Evolutionary conservation across 2,113 vertebrate genomes (phyloP).

Genomic region (Anguilla japonica): DNA sequence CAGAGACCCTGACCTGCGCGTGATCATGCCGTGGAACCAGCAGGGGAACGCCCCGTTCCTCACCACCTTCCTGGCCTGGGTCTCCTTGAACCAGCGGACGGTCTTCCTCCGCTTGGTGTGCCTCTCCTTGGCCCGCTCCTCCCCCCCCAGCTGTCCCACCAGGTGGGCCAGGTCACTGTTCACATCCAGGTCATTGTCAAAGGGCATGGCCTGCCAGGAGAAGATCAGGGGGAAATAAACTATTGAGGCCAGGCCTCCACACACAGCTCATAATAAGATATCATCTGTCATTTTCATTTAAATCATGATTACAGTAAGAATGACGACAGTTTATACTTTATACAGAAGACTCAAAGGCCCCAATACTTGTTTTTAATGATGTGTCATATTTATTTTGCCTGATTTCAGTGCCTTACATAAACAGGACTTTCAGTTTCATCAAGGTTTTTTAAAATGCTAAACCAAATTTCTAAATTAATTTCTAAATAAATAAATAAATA

Average conservation of each 20-base stretch:
- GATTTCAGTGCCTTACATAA: too few species aligned
- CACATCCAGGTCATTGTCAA: constrained; percentile 67
- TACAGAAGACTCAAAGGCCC: too few species aligned
- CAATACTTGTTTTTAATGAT: too few species aligned
- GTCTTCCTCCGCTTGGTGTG: constrained; percentile 64
- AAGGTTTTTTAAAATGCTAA: too few species aligned
- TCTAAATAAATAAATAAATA: too few species aligned
- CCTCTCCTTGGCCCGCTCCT: constrained; percentile 52
- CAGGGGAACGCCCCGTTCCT: constrained; percentile 66
- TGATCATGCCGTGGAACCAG: constrained; percentile 76
- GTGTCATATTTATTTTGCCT: too few species aligned
- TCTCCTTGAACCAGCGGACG: constrained; percentile 73
- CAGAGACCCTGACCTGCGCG: constrained; percentile 60
- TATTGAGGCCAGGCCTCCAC: neutral
- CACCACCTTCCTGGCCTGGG: constrained; percentile 66
- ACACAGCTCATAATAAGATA: neutral
- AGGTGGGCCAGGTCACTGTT: constrained; percentile 22
- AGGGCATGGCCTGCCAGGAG: constrained; percentile 63
- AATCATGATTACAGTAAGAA: neutral
- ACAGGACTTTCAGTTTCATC: too few species aligned
- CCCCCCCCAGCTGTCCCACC: constrained; percentile 15
- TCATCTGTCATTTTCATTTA: neutral
- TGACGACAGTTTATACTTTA: too few species aligned
- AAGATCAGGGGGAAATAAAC: neutral
- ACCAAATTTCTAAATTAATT: too few species aligned